Evolutionary conservation across 2,113 vertebrate genomes (phyloP), one percentile per base, ranked within the genome.

Genomic region (Leptodactylus fuscus): DNA sequence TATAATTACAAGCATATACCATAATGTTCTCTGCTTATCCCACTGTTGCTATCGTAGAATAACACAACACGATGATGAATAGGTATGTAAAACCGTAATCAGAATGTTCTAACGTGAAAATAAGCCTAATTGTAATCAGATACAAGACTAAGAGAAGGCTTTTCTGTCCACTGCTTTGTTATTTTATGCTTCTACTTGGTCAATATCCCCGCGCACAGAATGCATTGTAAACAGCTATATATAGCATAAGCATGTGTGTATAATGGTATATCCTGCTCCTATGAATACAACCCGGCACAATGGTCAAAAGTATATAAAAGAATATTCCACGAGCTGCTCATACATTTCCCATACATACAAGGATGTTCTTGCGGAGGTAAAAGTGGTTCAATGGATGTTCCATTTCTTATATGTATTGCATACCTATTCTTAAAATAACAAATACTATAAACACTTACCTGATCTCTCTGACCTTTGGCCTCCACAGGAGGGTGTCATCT

Each of bases 1-100:
- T 58, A 55, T 85, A 85, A 85, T 85, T 85, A 27, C 83, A 71
- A 85, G 75, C 76, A 79, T 85, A 80, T 80, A 85, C 62, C 34
- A 51, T 70, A 80, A 70, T 51, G 83, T 51, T 80, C 65, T 85
- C 44, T 55, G 48, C 36, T 80, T 85, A 60, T 77, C 62, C 65
- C 38, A 22, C 83, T 48, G 48, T 85, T 77, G 74, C 58, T 79
- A 80, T 85, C 62, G 46, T n/a, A n/a, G 77, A 85, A 70, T 34
- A 80, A 70, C 67, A 67, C 12, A 36, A 27, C 36, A 85, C 49
- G 18, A 79, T 85, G 83, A 85, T 85, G 83, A 85, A 85, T 78
- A 78, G 73, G 44, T 48, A 85, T 85, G 65, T 78, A 67, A 46
- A 79, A 77, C n/a, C 32, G 75, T 79, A 79, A 85, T 85, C 76